Base-by-base conservation (phyloP, 2,888 invertebrate genomes). In the Acleris sparsana region DNA sequence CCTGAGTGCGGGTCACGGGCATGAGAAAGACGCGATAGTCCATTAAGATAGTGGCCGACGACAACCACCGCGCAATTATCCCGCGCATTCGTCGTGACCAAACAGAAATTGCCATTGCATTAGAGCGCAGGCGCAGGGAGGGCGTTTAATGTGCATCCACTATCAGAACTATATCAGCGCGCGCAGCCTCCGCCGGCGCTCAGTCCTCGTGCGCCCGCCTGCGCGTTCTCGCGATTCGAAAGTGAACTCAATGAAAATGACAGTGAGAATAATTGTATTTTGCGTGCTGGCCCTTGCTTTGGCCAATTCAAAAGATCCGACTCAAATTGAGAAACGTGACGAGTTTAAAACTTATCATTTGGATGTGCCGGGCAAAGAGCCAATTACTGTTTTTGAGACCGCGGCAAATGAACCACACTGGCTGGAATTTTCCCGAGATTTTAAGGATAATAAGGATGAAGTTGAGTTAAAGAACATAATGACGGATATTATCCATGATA, bases 381-480 rank as follows among this genome's bases (percentile, higher is more conserved):
- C 94, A 0, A 94, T 94, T 20, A 92, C 94, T 1, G 93, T 94
- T 33, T 87, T 94, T 66, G 94, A 94, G 82, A 92, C 92, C 29
- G 85, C 83, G 67, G 76, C 83, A 1, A 76, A 82, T 59, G 70
- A 73, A 18, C 72, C 71, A 20, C 75, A 81, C 62, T 84, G 84
- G 80, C 80, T 82, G 63, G 80, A 83, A 56, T 73, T 80, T 7
- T 65, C 75, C 11, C 67, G 80, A 16, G 76, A 81, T 29, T 55
- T 71, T 0, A 79, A 78, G 9, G 72, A 77, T 6, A 75, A 80
- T 52, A 83, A 80, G 63, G 84, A 87, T 39, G 80, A 88, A 60
- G 71, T 78, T 7, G 88, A 89, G 74, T 78, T 88, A 4, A 90
- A 89, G 73, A 89, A 90, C 72, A 75, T 89, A 5, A 89, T 92